Percentiles rank a stretch among this genome's conserved stretches.
phyloP scores from a whole-genome alignment of 2,113 vertebrate genomes.

The Microtus pennsylvanicus region DNA sequence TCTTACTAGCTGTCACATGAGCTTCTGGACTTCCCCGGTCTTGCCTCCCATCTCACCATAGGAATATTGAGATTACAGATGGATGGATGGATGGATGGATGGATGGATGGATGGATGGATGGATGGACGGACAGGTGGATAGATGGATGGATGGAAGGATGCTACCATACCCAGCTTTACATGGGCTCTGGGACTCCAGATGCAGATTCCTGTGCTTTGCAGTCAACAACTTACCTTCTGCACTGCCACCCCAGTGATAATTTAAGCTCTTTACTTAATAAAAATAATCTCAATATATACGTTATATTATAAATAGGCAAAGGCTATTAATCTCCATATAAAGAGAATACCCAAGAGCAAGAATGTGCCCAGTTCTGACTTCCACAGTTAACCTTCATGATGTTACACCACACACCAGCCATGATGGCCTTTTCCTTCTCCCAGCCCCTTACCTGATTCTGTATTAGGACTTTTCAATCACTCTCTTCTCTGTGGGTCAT shows the following conservation, averaged over 20 bases:
- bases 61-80: not conserved
- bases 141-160: no score
- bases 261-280: not conserved
- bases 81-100: no score
- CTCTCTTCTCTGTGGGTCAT: not conserved
- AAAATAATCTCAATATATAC: not conserved
- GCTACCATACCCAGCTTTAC: not conserved
- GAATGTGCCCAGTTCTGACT: not conserved
- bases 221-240: not conserved
- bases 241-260: not conserved
- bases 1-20: not conserved
- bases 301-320: not conserved
- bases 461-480: not conserved
- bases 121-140: no score
- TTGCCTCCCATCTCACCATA: not conserved
- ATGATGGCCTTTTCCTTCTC: not conserved
- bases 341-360: conserved; percentile 17
- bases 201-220: not conserved
- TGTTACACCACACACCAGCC: not conserved
- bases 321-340: not conserved
- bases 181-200: not conserved
- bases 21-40: not conserved
- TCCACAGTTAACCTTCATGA: not conserved
- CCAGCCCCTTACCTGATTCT: not conserved
- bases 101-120: no score